Percentiles rank a stretch among this genome's conserved stretches.
phyloP scores from a whole-genome alignment of 2,113 vertebrate species.

The Phyllopteryx taeniolatus region DNA sequence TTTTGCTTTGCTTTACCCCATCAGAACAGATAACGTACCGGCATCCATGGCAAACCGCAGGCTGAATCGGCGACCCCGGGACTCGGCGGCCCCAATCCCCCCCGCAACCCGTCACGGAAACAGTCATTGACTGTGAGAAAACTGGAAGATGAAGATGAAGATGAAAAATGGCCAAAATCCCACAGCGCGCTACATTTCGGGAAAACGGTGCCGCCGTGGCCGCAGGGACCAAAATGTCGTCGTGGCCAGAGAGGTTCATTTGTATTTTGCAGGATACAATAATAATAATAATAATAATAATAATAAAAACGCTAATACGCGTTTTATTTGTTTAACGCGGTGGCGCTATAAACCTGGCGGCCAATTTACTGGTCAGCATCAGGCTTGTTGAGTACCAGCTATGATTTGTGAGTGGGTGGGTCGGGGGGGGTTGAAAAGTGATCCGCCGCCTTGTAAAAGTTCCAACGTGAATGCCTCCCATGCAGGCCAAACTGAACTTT shows the following conservation, averaged over 20 bases:
- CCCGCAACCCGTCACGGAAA: too few species aligned
- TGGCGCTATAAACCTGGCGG: constrained; percentile 18
- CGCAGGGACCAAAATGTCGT: neutral
- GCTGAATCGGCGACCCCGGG: too few species aligned
- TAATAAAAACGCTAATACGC: neutral
- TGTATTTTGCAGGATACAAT: neutral
- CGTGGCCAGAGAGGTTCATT: neutral
- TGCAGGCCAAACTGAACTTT: constrained; percentile 53
- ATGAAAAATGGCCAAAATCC: neutral
- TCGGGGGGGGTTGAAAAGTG: constrained; percentile 36
- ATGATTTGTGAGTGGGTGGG: constrained; percentile 42
- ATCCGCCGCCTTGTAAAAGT: constrained; percentile 64
- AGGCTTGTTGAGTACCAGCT: constrained; percentile 42
- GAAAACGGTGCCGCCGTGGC: neutral
- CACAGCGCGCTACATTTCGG: neutral
- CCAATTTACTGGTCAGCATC: constrained; percentile 53
- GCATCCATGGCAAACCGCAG: neutral
- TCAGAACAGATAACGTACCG: neutral
- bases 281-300: neutral
- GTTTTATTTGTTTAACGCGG: constrained; percentile 20
- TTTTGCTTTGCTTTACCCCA: too few species aligned
- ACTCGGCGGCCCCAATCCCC: neutral
- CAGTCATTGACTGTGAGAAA: neutral
- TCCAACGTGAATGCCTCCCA: constrained; percentile 43
- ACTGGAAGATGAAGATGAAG: neutral